These are phyloP conservation scores for Pluvialis apricaria DNA, from an alignment of 2,113 vertebrate genomes.

Conservation along the genomic window DNA sequence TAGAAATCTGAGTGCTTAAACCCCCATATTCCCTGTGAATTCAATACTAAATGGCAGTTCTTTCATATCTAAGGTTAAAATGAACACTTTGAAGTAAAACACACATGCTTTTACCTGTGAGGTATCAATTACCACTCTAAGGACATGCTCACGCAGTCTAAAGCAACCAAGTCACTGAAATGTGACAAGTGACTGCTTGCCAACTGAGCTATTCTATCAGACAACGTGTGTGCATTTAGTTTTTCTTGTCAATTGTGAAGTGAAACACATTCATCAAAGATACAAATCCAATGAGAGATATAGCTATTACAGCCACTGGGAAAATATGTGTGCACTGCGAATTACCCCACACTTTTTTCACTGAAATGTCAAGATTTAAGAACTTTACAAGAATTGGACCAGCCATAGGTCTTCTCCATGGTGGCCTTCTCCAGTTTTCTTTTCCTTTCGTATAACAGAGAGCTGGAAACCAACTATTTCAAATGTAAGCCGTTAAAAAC, in stretches of 20 bases:
- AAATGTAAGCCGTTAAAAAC: background rate
- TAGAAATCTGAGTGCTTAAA: slow-evolving; percentile 13
- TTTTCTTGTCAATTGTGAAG: background rate
- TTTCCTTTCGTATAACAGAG: background rate
- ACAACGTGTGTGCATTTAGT: background rate
- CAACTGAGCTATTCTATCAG: background rate
- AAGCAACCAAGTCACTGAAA: background rate
- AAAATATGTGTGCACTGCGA: background rate
- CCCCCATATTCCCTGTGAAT: background rate
- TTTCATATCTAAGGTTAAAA: background rate
- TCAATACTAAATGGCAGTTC: background rate
- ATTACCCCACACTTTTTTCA: background rate
- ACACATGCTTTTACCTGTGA: slow-evolving; percentile 6
- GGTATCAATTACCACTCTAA: background rate
- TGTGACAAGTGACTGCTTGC: background rate
- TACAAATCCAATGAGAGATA: background rate
- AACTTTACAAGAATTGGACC: background rate
- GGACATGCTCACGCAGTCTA: background rate
- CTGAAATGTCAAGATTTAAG: background rate
- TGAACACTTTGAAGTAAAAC: background rate
- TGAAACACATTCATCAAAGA: background rate
- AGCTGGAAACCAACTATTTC: background rate
- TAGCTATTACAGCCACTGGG: background rate
- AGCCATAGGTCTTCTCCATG: background rate
- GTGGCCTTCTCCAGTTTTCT: background rate